A percentile compares a stretch with the other conserved stretches of the same genome.
phyloP scores from a whole-genome alignment of 2,797 vertebrate species.

The Peromyscus nudipes region DNA sequence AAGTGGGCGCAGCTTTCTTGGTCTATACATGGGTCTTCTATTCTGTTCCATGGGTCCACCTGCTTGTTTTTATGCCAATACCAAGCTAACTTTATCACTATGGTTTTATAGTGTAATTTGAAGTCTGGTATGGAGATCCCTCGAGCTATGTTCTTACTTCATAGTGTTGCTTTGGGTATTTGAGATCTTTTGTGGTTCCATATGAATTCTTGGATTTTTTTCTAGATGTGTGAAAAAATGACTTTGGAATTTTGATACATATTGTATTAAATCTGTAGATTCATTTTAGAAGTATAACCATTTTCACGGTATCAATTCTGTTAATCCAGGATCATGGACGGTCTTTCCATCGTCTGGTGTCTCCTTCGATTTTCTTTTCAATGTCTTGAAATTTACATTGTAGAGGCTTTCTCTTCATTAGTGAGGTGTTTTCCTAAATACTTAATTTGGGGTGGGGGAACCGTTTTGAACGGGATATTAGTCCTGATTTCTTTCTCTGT shows the following conservation, averaged over 20 bases:
- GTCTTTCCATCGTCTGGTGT: neutral
- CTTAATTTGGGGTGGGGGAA: neutral
- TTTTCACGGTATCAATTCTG: neutral
- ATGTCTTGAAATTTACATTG: neutral
- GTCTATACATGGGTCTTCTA: neutral
- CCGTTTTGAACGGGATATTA: no score
- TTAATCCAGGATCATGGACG: neutral
- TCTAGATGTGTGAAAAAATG: neutral
- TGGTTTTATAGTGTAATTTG: neutral
- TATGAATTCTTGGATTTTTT: neutral
- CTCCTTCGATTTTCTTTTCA: neutral
- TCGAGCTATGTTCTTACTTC: neutral
- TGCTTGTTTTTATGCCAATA: no score
- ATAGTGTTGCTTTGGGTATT: neutral
- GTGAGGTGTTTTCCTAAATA: neutral
- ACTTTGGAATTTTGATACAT: neutral
- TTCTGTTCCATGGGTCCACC: neutral
- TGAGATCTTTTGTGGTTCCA: neutral
- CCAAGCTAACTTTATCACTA: neutral
- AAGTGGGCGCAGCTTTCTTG: neutral
- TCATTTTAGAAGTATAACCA: neutral
- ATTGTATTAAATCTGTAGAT: neutral
- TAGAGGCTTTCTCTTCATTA: neutral
- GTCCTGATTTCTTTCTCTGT: neutral
- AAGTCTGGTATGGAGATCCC: neutral